Base-by-base conservation (phyloP, 2,888 invertebrate genomes). In the Diadromus collaris region DNA sequence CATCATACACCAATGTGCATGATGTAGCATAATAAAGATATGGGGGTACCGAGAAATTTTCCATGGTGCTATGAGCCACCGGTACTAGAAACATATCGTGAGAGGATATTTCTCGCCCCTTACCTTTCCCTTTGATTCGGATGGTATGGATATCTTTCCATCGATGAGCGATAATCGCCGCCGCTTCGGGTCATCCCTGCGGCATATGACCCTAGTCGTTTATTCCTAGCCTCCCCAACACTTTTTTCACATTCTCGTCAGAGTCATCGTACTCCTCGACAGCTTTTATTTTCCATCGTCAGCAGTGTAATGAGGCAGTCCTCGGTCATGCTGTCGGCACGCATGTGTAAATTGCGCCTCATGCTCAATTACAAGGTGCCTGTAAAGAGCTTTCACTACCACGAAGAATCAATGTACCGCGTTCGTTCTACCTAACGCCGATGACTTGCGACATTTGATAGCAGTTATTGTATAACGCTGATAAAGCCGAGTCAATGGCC, bases 301-400 rank as follows among this genome's bases (percentile, higher is more conserved):
- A 7, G 19, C 46, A 7, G 19, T 46, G 46, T 19, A 46, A 46
- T 38, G 38, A 6, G 38, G 0, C 5, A 16, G 13, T 0, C 38
- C 38, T 38, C 38, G 38, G 38, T 48, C 7, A 56, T 7, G 32
- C 29, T 56, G 27, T 24, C 16, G 27, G n/a, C 32, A 32, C 13
- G 69, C 75, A 69, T 48, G 64, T 71, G 65, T 51, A 60, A 71
- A 65, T 76, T 65, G 27, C 70, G 56, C 41, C 54, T 63, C 44
- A 41, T 51, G 24, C 56, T 76, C 71, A 76, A 79, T 79, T 76
- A 61, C 76, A 76, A n/a, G 79, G 79, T 79, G 79, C 61, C 54
- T 76, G 61, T 71, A 79, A 79, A 71, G 76, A 65, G 65, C 76
- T 41, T 48, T 65, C 34, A 54, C 44, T 61, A 61, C 61, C 67